Base-by-base conservation (phyloP, 2,113 vertebrate species). In the Galeopterus variegatus region DNA sequence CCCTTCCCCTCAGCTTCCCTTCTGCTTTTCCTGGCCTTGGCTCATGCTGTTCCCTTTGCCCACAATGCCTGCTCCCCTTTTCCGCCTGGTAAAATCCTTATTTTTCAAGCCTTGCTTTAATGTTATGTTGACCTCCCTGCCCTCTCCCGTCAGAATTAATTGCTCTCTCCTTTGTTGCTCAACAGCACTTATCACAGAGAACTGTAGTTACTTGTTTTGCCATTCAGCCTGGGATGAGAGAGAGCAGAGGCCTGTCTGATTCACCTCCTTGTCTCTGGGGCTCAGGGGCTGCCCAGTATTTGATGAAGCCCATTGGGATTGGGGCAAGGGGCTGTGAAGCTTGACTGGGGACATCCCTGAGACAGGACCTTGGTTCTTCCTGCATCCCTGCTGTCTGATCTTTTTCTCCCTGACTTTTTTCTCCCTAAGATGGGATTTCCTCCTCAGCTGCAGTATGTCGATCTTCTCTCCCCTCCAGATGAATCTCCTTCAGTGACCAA, bases 81-180 rank as follows among this genome's bases (percentile, higher is more conserved):
- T 93, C 93, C 80, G 89, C 79, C 79, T 94, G 77, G 79, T 41
- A 83, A 97, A 97, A 94, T 97, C 58, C 83, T 93, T 96, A 94
- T 84, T 97, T 98, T 95, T 76, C 94, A 89, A 96, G 95, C 79
- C 58, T 95, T 12, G 58, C 95, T 97, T 97, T 97, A 95, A 93
- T 84, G 95, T 90, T 95, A 88, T 85, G 24, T 87, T 97, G 96
- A 93, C 97, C 97, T 97, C 80, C 54, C 75, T 92, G 94, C 90
- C 92, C 96, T 97, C 80, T 92, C 94, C 90, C 97, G 96, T 98
- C 97, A 97, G 97, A 97, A 97, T 93, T 94, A 97, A 98, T 97
- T 92, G 97, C 94, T 95, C 87, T 88, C 41, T 93, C 80, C 80
- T 97, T 97, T 97, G 93, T 88, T 92, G 92, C 75, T 97, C 79